Base-by-base conservation (phyloP, 2,797 vertebrate genomes). In the Sebastes miniatus region DNA sequence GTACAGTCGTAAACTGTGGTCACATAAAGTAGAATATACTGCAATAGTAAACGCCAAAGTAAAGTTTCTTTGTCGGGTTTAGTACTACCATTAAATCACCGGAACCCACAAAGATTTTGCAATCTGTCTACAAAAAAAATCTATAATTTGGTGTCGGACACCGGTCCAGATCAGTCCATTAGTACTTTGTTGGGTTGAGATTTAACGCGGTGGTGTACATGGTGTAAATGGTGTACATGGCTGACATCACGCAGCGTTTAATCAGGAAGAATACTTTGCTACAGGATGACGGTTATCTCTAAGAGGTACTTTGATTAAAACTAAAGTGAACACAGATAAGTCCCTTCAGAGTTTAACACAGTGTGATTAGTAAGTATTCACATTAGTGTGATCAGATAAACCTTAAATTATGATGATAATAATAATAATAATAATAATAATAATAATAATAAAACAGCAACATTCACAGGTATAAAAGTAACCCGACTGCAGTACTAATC, bases 291-390 rank as follows among this genome's bases (percentile, higher is more conserved):
- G 1, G 14, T 43, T 54, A 61, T 54, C 56, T 32, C 20, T 16
- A 22, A 68, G 10, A 47, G 67, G 20, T 64, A 34, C 54, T 32
- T 3, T 20, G 10, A 39, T 52, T 39, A 20, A 11, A 16, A 43
- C 8, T 54, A 14, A 47, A 22, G 11, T 5, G 3, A 65, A 59
- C 20, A 36, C 36, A 16, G 4, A 32, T n/a, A 20, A 47, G 3
- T 29, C 81, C 71, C 62, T 65, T 84, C 76, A 74, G 20, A 76
- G n/a, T 24, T 54, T 9, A 57, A 73, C 32, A 43, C 47, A 64
- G n/a, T 75, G 64, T 16, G 11, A 22, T 58, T 63, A 18, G n/a
- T 67, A 31, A 7, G 18, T 32, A 8, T 43, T 36, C 14, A 58
- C 5, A 65, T 73, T 27, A 14, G 20, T 47, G 22, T 61, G 1